phyloP scores from a whole-genome alignment of 2,888 invertebrate genomes.

The Hypercompe scribonia region DNA sequence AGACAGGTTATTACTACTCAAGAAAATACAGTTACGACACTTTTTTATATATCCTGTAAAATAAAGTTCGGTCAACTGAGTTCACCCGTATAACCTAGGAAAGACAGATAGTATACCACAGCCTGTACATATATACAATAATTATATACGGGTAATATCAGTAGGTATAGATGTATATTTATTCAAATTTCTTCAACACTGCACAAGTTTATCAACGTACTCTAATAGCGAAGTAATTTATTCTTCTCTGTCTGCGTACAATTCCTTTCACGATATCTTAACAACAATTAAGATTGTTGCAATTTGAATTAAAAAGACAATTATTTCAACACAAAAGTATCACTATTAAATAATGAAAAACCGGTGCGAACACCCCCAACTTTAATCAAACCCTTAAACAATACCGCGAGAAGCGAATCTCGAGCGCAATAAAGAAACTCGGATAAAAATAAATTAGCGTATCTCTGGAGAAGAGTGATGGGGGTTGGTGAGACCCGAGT shows the following conservation, averaged over 20 bases:
- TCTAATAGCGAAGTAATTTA: neutral
- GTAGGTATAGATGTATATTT: neutral
- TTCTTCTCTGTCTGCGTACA: neutral
- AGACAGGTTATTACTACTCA: neutral
- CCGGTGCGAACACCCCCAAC: constrained; percentile 53
- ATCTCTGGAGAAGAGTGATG: constrained; percentile 78
- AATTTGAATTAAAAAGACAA: constrained; percentile 44
- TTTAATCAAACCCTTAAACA: constrained; percentile 73
- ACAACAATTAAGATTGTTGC: constrained; percentile 42
- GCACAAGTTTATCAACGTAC: neutral
- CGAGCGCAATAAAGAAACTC: constrained; percentile 74
- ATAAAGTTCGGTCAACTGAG: neutral
- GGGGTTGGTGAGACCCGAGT: constrained; percentile 67
- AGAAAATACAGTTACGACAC: neutral
- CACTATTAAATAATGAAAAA: constrained; percentile 52
- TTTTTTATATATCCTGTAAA: neutral
- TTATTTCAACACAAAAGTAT: constrained; percentile 37
- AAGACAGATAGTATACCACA: neutral
- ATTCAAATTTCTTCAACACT: neutral
- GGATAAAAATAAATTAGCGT: constrained; percentile 83
- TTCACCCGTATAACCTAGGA: neutral
- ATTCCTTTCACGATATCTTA: constrained; percentile 14
- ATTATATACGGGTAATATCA: neutral
- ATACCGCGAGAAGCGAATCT: constrained; percentile 74
- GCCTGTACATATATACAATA: neutral